Evolutionary conservation across 2,888 invertebrate species (phyloP), one percentile per base, ranked within the genome.

Genomic region (Andrena haemorrhoa): DNA sequence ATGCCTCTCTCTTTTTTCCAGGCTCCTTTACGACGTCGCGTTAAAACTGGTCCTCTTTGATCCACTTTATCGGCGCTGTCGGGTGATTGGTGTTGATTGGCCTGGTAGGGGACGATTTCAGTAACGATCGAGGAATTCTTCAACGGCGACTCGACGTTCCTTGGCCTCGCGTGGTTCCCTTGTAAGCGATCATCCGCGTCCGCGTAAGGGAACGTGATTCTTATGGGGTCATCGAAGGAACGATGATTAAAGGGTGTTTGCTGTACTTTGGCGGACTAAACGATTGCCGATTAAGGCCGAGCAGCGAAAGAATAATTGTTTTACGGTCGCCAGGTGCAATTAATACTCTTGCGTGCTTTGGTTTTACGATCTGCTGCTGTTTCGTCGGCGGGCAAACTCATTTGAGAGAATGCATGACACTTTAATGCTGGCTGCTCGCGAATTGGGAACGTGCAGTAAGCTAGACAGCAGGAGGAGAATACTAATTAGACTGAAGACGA

Each of bases 1-100:
- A 26, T 26, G 53, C 8, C 2, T 65, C 47, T 61, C 29, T 23
- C 47, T 53, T 61, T 47, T 69, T 63, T 58, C 31, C 53, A n/a
- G 31, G 31, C 1, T 69, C 33, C 4, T 79, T 79, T 79, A 79
- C 49, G 23, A 49, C 10, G n/a, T 58, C 47, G 23, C 56, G 33
- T 79, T 70, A 49, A 35, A 70, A 79, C 79, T 79, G 79, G 79
- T 79, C 70, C 79, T 63, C 41, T 56, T 49, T 68, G 51, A 68
- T 78, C 61, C 77, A 41, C 51, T 78, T 77, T 66, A 60, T 77
- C 77, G 41, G 23, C 66, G 33, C 41, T 47, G 66, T n/a, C 7
- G 31, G 20, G 56, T 47, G 53, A 61, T 78, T 68, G 68, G 33
- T 33, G 12, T 41, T 20, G 35, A 60, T 10, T 20, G 16, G 6